These are phyloP conservation scores for Aleadryas rufinucha DNA, from an alignment of 2,113 vertebrate species.

Conservation along the genomic window DNA sequence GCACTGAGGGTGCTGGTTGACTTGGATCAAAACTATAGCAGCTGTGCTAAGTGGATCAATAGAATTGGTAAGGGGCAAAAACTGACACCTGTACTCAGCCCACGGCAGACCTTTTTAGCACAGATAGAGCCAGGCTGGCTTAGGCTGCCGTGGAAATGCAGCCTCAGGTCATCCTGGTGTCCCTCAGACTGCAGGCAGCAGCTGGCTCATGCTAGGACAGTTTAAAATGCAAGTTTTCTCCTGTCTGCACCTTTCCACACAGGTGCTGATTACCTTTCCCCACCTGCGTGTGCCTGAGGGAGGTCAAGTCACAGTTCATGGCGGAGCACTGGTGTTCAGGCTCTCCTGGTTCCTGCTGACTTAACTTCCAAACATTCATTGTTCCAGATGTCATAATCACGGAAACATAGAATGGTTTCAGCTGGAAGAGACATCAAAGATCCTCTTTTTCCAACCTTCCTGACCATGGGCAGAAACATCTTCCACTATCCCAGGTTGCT, in stretches of 20 bases:
- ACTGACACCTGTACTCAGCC: neutral
- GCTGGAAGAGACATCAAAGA: neutral
- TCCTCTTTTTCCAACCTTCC: neutral
- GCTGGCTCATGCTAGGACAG: neutral
- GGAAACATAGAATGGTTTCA: neutral
- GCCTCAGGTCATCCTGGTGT: neutral
- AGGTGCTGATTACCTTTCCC: neutral
- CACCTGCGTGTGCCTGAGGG: neutral
- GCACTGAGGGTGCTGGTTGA: neutral
- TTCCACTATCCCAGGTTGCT: neutral
- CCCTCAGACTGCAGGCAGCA: neutral
- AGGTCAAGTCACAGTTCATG: fast-evolving
- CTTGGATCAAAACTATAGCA: neutral
- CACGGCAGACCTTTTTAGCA: neutral
- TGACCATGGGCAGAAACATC: fast-evolving
- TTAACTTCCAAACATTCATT: neutral
- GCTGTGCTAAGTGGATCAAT: neutral
- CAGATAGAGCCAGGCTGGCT: neutral
- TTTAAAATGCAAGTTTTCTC: neutral
- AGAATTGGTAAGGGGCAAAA: neutral
- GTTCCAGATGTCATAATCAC: neutral
- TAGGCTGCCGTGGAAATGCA: neutral
- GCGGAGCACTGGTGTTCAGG: neutral
- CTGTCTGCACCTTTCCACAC: neutral
- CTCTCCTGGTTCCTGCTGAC: neutral